Conservation (phyloP, 1,140 invertebrate genomes). For the Hydropsyche tenuis region DNA sequence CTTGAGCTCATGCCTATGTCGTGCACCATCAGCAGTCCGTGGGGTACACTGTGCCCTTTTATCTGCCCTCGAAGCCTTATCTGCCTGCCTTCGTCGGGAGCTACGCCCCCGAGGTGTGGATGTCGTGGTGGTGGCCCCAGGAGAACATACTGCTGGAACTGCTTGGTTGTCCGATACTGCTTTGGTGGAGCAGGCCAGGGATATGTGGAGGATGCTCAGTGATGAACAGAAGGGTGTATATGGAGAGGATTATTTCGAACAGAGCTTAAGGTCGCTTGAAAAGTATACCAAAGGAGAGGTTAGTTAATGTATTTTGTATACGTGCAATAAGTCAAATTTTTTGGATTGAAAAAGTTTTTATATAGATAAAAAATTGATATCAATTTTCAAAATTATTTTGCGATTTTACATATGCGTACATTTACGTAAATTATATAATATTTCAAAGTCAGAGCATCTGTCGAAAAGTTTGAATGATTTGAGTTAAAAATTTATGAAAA, state of each 20-base stretch:
- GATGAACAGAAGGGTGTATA: constrained; percentile 79
- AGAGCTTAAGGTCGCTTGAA: constrained; percentile 75
- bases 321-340: too few species aligned
- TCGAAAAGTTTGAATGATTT: too few species aligned
- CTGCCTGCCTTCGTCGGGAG: constrained; percentile 80
- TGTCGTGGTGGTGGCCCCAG: constrained; percentile 81
- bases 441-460: too few species aligned
- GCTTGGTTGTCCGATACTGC: constrained; percentile 76
- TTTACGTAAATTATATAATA: too few species aligned
- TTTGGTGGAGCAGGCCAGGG: constrained; percentile 76
- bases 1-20: constrained; percentile 74
- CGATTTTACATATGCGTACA: too few species aligned
- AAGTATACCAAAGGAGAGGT: constrained; percentile 75
- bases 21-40: constrained; percentile 76
- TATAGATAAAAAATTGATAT: too few species aligned
- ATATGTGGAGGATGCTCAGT: constrained; percentile 79
- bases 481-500: too few species aligned
- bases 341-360: too few species aligned
- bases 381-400: too few species aligned
- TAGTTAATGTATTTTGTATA: constrained; percentile 49
- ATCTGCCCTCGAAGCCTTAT: constrained; percentile 81
- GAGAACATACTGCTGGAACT: constrained; percentile 79
- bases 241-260: constrained; percentile 81
- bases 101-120: constrained; percentile 78
- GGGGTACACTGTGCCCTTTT: constrained; percentile 80